phyloP scores from a whole-genome alignment of 2,113 vertebrate genomes.

The zebrafish (Danio rerio) region GRCz12tu NC_133178.1:24234501-24235000 shows the following conservation, averaged over 20 bases:
- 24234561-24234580: background rate
- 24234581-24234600: background rate
- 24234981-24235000: slow-evolving; percentile 65
- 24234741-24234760: background rate
- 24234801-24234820: slow-evolving; percentile 98
- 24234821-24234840: slow-evolving; percentile 98
- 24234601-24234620: background rate
- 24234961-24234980: slow-evolving; percentile 47
- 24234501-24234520: background rate
- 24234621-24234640: background rate
- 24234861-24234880: slow-evolving; percentile 85
- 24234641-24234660: background rate
- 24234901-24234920: slow-evolving; percentile 33
- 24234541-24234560: background rate
- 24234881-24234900: slow-evolving; percentile 33
- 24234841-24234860: slow-evolving; percentile 99
- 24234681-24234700: background rate
- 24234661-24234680: background rate
- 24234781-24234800: slow-evolving; percentile 91
- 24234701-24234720: background rate
- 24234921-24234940: slow-evolving; percentile 50
- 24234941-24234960: slow-evolving; percentile 39
- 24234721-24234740: background rate
- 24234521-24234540: background rate
- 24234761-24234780: background rate